phyloP scores from a whole-genome alignment of 37 sponge, comb jelly and placozoan genomes.

The Theonella swinhoei region DNA sequence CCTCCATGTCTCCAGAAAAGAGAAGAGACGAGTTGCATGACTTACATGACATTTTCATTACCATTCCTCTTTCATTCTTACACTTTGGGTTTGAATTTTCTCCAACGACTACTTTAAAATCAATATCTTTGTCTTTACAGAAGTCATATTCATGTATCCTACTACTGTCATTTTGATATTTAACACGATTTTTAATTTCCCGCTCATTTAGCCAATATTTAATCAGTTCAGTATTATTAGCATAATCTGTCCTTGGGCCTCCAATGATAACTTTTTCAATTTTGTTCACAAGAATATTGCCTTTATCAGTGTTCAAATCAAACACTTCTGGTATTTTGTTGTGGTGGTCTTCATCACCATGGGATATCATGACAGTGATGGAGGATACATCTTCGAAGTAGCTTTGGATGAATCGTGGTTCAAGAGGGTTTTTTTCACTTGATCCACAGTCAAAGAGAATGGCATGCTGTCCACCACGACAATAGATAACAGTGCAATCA shows the following conservation, averaged over 20 bases:
- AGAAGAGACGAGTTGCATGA: not conserved
- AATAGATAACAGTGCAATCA: constrained; percentile 48
- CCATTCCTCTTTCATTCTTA: not conserved
- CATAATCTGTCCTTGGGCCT: not conserved
- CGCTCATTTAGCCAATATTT: no score
- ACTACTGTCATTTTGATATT: not conserved
- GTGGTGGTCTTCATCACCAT: constrained; percentile 37
- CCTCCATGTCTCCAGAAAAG: constrained; percentile 24
- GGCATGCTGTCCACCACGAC: constrained; percentile 23
- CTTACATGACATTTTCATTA: not conserved
- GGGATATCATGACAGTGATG: constrained; percentile 22
- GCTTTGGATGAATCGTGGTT: not conserved
- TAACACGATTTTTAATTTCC: no score
- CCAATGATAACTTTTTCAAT: constrained; percentile 15
- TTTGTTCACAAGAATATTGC: not conserved
- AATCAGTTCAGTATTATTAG: not conserved
- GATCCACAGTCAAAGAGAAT: constrained; percentile 41
- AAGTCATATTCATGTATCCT: not conserved
- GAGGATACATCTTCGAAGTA: constrained; percentile 8
- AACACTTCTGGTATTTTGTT: constrained; percentile 8
- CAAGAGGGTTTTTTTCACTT: constrained; percentile 9
- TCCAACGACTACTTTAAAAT: constrained; percentile 19
- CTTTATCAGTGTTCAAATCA: not conserved
- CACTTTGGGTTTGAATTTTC: constrained; percentile 4
- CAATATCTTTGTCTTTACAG: constrained; percentile 11